A percentile compares a stretch with the other conserved stretches of the same genome.
Evolutionary conservation across 2,797 vertebrate species (phyloP).

Genomic region (Intellagama lesueurii): DNA sequence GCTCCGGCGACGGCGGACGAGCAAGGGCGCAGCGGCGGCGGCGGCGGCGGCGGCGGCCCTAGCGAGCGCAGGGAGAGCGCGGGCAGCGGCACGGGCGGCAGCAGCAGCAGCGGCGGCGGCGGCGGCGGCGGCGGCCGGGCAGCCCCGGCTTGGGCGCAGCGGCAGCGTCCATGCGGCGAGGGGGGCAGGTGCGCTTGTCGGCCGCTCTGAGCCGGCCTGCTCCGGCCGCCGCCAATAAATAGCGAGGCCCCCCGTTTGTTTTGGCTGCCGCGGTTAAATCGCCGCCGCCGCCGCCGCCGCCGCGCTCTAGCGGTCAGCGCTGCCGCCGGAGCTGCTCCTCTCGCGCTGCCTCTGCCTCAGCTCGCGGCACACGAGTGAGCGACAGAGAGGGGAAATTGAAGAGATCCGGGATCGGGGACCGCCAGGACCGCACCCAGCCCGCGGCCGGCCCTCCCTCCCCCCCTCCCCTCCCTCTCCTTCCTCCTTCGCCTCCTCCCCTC

Average conservation of each 20-base stretch:
- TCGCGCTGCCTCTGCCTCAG: slow-evolving; percentile 76
- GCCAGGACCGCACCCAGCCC: slow-evolving; percentile 94
- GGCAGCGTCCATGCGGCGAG: slow-evolving; percentile 49
- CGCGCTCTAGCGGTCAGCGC: slow-evolving; percentile 61
- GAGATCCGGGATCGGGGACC: slow-evolving; percentile 90
- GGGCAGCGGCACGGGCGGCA: slow-evolving; percentile 70
- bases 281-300: slow-evolving; percentile 28
- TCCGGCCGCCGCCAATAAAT: slow-evolving; percentile 83
- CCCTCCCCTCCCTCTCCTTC: slow-evolving; percentile 66
- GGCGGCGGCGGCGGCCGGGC: slow-evolving; percentile 51
- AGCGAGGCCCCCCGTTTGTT: slow-evolving; percentile 81
- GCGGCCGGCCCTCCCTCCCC: slow-evolving; percentile 85
- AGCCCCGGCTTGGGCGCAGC: slow-evolving; percentile 76
- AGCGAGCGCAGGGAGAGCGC: slow-evolving; percentile 69
- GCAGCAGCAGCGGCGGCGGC: slow-evolving; percentile 79
- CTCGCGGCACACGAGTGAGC: slow-evolving; percentile 80
- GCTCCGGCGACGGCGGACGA: slow-evolving; percentile 46
- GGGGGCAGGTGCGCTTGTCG: slow-evolving; percentile 73
- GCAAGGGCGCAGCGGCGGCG: slow-evolving; percentile 84
- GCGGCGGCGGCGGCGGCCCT: slow-evolving; percentile 64
- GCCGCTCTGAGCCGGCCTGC: slow-evolving; percentile 83
- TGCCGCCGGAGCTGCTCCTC: slow-evolving; percentile 81
- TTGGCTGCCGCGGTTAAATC: slow-evolving; percentile 75
- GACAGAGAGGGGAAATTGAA: slow-evolving; percentile 85
- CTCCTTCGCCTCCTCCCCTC: slow-evolving; percentile 74